Base-by-base conservation (phyloP, 2,797 vertebrate genomes). In the Phoebastria nigripes region DNA sequence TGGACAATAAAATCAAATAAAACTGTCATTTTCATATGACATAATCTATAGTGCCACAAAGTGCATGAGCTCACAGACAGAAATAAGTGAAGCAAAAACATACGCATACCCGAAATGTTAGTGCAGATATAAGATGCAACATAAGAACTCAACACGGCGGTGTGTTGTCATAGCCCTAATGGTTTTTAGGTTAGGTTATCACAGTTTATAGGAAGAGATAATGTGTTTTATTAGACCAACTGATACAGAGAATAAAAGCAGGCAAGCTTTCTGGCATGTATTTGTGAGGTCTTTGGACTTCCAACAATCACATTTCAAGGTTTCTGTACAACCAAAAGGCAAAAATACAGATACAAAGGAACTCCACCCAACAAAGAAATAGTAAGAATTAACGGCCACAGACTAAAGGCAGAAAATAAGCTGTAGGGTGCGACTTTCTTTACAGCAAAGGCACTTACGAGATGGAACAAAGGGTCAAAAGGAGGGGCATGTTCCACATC, bases 1-100 rank as follows among this genome's bases (percentile, higher is more conserved):
- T 85, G 92, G 90, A 94, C 61, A 87, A 89, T 93, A 95, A 97
- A 97, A 94, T 78, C 56, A 95, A 96, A 96, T 93, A 96, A 96
- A 97, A 83, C 63, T 97, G 95, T 92, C 29, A 18, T 49, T 96
- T 81, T 86, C 74, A 65, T 55, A 90, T 63, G 90, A 76, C 73
- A 95, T 89, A 93, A 97, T 78, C 91, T 95, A 71, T 8, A 88
- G 76, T 33, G 58, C 73, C 85, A 95, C 82, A 15, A 93, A 71
- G 79, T 44, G 58, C 88, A 69, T 2, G 33, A 85, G 84, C 58
- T 87, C 65, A 47, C 56, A 86, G 87, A 37, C n/a, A 83, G 82
- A 90, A 81, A 16, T 28, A 79, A 77, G 72, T 4, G 39, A 69
- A 84, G 63, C 33, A 79, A 73, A 82, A 87, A 3, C 29, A 47